Evolutionary conservation across 2,113 vertebrate species (phyloP).

Genomic region (Notarius lentiginosus): DNA sequence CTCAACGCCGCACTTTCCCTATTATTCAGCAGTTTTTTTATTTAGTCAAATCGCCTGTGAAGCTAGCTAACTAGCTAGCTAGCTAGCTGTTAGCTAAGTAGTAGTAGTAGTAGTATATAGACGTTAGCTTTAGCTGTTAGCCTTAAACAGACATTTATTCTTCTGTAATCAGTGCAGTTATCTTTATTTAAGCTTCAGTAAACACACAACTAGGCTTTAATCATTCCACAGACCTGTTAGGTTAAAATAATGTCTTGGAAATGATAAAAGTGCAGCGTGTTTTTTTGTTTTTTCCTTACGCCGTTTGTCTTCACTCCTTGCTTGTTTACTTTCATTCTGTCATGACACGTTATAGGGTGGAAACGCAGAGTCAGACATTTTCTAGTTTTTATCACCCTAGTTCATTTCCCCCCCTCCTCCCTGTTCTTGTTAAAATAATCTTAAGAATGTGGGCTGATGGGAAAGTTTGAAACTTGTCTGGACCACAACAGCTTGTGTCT

Average conservation of each 20-base stretch:
- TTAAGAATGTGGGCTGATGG: neutral
- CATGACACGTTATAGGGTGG: neutral
- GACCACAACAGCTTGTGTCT: neutral
- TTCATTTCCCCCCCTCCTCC: neutral
- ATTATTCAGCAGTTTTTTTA: neutral
- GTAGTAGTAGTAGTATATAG: too few relatives aligned
- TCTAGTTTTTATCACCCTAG: too few relatives aligned
- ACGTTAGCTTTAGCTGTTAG: neutral
- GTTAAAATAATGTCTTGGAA: neutral
- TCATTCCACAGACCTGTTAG: too few relatives aligned
- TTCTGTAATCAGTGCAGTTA: neutral
- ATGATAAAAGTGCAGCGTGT: neutral
- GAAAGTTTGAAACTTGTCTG: neutral
- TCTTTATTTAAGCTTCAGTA: neutral
- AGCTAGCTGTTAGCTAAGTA: constrained; percentile 22
- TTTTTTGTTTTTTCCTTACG: neutral
- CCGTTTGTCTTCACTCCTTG: neutral
- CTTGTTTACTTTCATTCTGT: constrained; percentile 18
- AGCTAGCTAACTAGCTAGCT: constrained; percentile 7
- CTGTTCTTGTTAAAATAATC: too few relatives aligned
- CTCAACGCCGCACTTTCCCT: neutral
- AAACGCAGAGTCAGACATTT: neutral
- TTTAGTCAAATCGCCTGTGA: neutral
- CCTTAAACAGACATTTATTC: constrained; percentile 24
- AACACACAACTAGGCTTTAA: neutral